Percentiles rank a stretch among this genome's conserved stretches.
Evolutionary conservation across 2,888 invertebrate species (phyloP).

Genomic region (Colletes collaris): DNA sequence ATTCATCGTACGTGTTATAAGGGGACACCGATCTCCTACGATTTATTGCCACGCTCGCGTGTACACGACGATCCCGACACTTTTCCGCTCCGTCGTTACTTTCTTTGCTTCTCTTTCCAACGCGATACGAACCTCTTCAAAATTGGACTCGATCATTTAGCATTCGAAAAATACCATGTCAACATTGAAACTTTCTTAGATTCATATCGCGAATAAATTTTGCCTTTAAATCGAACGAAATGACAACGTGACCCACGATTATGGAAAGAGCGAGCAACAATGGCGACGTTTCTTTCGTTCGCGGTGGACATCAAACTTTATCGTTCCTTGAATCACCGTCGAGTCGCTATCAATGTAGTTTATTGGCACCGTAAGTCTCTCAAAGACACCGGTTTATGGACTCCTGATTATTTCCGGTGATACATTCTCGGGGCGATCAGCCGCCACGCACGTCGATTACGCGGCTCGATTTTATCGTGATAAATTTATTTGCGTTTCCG

Average conservation of each 20-base stretch:
- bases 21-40: constrained; percentile 30
- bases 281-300: too few relatives aligned
- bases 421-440: constrained; percentile 26
- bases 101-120: too few relatives aligned
- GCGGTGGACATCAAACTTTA: constrained; percentile 16
- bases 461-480: constrained; percentile 44
- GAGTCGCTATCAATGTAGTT: constrained; percentile 5
- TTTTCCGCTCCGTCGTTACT: background rate
- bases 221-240: too few relatives aligned
- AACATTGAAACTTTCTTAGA: too few relatives aligned
- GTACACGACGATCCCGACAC: background rate
- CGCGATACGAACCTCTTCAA: too few relatives aligned
- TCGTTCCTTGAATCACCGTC: constrained; percentile 25
- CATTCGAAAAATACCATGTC: too few relatives aligned
- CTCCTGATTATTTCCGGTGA: constrained; percentile 39
- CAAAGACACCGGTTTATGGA: constrained; percentile 27
- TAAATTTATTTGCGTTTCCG: constrained; percentile 47
- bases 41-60: constrained; percentile 44
- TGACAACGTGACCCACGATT: background rate
- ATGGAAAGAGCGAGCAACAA: too few relatives aligned
- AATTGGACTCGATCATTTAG: too few relatives aligned
- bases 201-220: too few relatives aligned
- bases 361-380: constrained; percentile 33
- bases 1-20: constrained; percentile 49
- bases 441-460: constrained; percentile 36